Base-by-base conservation (phyloP, 2,113 vertebrate genomes). In the Casuarius casuarius region DNA sequence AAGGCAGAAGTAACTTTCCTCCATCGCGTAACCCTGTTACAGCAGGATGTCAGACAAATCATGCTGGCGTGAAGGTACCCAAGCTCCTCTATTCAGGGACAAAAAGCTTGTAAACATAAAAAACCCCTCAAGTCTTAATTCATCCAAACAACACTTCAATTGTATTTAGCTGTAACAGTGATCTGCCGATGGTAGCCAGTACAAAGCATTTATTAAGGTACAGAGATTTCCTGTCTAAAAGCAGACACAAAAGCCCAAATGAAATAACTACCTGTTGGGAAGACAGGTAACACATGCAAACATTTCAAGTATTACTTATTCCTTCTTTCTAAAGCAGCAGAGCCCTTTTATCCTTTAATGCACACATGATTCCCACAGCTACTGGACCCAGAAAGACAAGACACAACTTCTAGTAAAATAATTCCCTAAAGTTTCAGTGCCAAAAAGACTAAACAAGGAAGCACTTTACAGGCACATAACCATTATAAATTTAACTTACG, bases 221-320 rank as follows among this genome's bases (percentile, higher is more conserved):
- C 90, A 96, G 93, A 94, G 96, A 90, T 90, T 5, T 68, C 88
- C 61, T 87, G 92, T 95, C 91, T 94, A 90, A 90, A 74, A 91
- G 93, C 87, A 84, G 95, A 96, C 89, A 84, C 86, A 94, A 95
- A 77, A 40, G 81, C 73, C 72, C 90, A 84, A 51, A 68, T 63
- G 82, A 89, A 84, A 71, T 90, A 96, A 90, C 94, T 93, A 91
- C 87, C 91, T 92, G 94, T 81, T 86, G 79, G 76, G 94, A 75
- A 5, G n/a, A 88, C 19, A 71, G 35, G 22, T 38, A 63, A 58
- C 29, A 18, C 18, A 31, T 18, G 17, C 35, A 38, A 63, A n/a
- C 35, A 63, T 38, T 38, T 63, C 18, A 35, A 63, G 18, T n/a
- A 35, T 63, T 10, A 38, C 33, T 63, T n/a, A 63, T 63, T 25